Evolutionary conservation across 2,888 invertebrate genomes (phyloP).

Genomic region (Carabus problematicus): DNA sequence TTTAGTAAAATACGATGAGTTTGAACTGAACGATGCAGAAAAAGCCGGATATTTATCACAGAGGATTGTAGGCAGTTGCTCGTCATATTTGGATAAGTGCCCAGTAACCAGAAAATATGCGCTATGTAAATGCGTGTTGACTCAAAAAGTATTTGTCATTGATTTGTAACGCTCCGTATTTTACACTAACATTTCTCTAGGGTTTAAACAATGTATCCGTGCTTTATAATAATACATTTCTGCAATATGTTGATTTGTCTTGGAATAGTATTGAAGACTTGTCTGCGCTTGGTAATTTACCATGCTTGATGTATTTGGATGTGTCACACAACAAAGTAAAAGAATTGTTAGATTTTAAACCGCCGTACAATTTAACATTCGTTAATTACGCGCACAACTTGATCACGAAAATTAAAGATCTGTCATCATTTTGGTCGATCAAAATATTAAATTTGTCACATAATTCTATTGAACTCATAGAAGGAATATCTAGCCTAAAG

Average conservation of each 20-base stretch:
- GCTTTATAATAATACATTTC: slow-evolving; percentile 63
- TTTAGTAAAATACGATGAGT: slow-evolving; percentile 45
- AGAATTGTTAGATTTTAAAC: slow-evolving; percentile 63
- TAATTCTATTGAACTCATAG: slow-evolving; percentile 66
- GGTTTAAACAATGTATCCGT: slow-evolving; percentile 61
- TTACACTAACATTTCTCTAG: slow-evolving; percentile 50
- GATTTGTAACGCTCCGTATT: slow-evolving; percentile 9
- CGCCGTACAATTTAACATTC: slow-evolving; percentile 68
- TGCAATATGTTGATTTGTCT: slow-evolving; percentile 68
- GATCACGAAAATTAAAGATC: slow-evolving; percentile 63
- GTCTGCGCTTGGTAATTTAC: slow-evolving; percentile 62
- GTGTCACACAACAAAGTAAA: slow-evolving; percentile 65
- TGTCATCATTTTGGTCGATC: slow-evolving; percentile 68
- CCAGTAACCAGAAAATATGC: slow-evolving; percentile 64
- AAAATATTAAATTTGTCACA: slow-evolving; percentile 67
- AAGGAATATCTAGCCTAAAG: slow-evolving; percentile 64
- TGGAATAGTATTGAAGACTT: slow-evolving; percentile 64
- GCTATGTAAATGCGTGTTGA: slow-evolving; percentile 64
- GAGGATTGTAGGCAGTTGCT: slow-evolving; percentile 62
- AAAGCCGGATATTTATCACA: slow-evolving; percentile 62
- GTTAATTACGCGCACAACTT: slow-evolving; percentile 68
- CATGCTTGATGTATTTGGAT: slow-evolving; percentile 66
- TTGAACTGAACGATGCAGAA: slow-evolving; percentile 50
- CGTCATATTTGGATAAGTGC: slow-evolving; percentile 63
- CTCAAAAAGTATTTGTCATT: slow-evolving; percentile 49